A percentile compares a stretch with the other conserved stretches of the same genome.
Evolutionary conservation across 2,888 invertebrate genomes (phyloP).

Genomic region (Noctua pronuba): DNA sequence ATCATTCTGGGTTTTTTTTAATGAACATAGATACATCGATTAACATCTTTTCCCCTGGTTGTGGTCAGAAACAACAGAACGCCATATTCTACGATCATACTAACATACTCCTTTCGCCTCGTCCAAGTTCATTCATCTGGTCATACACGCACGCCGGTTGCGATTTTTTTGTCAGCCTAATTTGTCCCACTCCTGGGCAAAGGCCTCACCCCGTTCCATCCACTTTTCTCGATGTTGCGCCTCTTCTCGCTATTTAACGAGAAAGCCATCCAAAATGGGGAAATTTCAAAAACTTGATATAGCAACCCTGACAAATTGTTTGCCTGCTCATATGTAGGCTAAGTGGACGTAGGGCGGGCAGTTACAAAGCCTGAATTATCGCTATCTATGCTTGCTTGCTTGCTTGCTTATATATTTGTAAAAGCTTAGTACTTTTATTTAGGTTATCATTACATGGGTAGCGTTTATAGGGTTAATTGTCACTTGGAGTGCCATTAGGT

Average conservation of each 20-base stretch:
- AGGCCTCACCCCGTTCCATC: too few relatives aligned
- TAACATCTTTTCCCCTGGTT: too few relatives aligned
- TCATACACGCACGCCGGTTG: neutral
- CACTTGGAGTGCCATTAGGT: constrained; percentile 5
- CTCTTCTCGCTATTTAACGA: too few relatives aligned
- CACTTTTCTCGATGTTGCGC: too few relatives aligned
- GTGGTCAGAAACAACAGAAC: neutral
- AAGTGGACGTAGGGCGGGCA: constrained; percentile 50
- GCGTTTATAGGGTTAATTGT: constrained; percentile 18
- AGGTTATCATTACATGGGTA: constrained; percentile 28
- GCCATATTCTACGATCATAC: neutral
- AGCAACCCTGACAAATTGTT: constrained; percentile 28
- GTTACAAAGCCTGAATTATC: constrained; percentile 47
- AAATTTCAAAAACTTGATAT: neutral
- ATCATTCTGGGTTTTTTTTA: too few relatives aligned
- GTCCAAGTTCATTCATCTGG: neutral
- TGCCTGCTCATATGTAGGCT: constrained; percentile 49
- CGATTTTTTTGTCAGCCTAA: too few relatives aligned
- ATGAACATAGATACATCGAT: too few relatives aligned
- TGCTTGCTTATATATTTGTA: constrained; percentile 42
- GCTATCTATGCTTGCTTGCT: constrained; percentile 29
- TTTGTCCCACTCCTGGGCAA: too few relatives aligned
- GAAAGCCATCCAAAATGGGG: neutral
- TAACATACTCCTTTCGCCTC: neutral
- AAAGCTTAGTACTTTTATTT: constrained; percentile 38